Conservation (phyloP, 2,797 vertebrate species). For the Adelosebastes latens region DNA sequence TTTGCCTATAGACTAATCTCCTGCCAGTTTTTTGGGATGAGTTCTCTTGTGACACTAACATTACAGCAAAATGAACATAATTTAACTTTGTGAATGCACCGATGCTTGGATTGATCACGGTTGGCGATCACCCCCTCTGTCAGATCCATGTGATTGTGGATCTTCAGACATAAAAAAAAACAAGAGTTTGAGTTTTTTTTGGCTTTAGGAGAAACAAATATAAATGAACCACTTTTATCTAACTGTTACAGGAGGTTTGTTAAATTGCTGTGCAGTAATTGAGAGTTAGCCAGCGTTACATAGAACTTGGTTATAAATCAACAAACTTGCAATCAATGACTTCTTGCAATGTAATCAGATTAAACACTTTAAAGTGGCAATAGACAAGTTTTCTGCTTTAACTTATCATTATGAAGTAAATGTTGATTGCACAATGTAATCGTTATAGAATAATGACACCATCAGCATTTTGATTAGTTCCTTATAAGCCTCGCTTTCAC, state of each 20-base stretch:
- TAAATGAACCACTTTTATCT: not conserved
- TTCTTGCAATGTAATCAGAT: conserved; percentile 9
- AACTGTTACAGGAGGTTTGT: not conserved
- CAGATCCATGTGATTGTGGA: not conserved
- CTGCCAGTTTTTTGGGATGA: not conserved
- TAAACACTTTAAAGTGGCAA: not conserved
- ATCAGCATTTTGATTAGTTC: not conserved
- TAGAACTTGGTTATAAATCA: not conserved
- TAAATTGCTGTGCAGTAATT: not conserved
- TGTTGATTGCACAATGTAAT: not conserved
- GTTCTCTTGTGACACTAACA: not conserved
- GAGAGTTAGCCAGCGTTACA: not conserved
- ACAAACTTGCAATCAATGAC: not conserved
- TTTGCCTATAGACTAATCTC: not conserved
- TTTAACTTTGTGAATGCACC: not conserved
- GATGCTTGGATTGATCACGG: not conserved
- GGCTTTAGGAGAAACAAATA: not conserved
- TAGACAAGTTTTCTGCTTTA: too few relatives aligned
- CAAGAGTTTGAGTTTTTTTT: not conserved
- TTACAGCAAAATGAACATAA: not conserved
- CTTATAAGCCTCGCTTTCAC: not conserved
- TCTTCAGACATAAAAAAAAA: not conserved
- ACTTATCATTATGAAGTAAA: not conserved
- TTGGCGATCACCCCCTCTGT: not conserved
- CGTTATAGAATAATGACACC: not conserved